Conservation (phyloP, 2,797 vertebrate species). For the Phataginus tetradactyla region DNA sequence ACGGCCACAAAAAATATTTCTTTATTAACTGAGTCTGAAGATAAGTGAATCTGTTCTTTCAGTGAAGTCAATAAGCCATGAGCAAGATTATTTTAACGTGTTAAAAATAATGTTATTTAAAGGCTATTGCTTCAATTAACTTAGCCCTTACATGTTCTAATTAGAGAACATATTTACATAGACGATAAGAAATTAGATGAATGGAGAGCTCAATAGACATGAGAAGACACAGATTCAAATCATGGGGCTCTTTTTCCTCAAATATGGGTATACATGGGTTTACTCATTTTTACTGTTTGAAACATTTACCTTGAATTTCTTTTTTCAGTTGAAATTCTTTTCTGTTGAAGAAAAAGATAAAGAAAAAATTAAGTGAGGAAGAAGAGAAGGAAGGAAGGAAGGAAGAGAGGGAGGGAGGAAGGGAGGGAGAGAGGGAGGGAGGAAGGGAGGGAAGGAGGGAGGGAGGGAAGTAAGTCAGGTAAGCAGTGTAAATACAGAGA, state of each 20-base stretch:
- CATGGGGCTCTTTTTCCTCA: background rate
- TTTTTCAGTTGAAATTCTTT: background rate
- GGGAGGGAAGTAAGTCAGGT: background rate
- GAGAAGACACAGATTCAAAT: background rate
- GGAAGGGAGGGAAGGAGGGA: rapidly evolving
- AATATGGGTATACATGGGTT: background rate
- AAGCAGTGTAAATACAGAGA: background rate
- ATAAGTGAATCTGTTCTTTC: background rate
- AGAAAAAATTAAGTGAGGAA: background rate
- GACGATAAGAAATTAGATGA: background rate
- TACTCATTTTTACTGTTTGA: background rate
- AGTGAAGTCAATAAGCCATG: background rate
- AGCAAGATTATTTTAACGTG: background rate
- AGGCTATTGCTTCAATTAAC: background rate
- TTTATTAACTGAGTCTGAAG: background rate
- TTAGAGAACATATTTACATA: background rate
- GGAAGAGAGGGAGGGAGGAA: background rate
- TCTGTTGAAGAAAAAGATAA: background rate
- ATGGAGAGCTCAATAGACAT: background rate
- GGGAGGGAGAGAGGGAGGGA: rapidly evolving
- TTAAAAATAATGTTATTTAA: background rate
- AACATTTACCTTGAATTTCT: background rate
- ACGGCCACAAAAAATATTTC: background rate
- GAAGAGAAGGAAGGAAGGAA: too few relatives aligned
- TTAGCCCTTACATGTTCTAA: background rate